phyloP scores from a whole-genome alignment of 2,113 vertebrate genomes.

The Cebus imitator region DNA sequence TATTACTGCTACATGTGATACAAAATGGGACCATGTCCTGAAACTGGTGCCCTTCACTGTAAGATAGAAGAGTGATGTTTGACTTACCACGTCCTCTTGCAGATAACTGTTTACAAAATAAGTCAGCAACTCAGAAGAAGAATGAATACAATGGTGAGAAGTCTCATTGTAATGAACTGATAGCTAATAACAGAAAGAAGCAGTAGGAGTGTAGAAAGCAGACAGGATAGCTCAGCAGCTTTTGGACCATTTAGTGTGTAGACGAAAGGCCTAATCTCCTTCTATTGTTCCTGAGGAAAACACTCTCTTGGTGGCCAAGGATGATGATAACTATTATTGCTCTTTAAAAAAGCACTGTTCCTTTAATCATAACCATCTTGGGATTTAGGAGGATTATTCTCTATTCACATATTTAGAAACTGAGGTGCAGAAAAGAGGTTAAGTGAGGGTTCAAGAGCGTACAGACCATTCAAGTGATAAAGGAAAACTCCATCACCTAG shows the following conservation, averaged over 20 bases:
- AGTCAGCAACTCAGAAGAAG: neutral
- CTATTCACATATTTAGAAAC: constrained; percentile 41
- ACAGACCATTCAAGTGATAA: neutral
- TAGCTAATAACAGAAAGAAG: constrained; percentile 8
- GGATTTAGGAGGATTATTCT: neutral
- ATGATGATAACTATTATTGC: neutral
- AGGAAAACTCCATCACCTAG: neutral
- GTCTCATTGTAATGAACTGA: neutral
- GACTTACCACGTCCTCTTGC: neutral
- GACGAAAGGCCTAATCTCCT: neutral
- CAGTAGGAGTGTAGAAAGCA: neutral
- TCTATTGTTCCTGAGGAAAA: constrained; percentile 9
- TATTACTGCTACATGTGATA: neutral
- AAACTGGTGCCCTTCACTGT: neutral
- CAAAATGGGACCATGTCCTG: neutral
- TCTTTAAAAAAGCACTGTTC: constrained; percentile 8
- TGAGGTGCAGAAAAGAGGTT: neutral
- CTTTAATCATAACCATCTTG: neutral
- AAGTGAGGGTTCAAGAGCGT: neutral
- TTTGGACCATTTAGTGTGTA: constrained; percentile 13
- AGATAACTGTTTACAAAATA: neutral
- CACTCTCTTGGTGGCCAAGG: neutral
- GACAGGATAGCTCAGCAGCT: constrained; percentile 10
- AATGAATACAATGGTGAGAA: neutral
- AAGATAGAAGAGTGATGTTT: neutral